phyloP scores from a whole-genome alignment of 2,113 vertebrate species.

The Grammomys surdaster region DNA sequence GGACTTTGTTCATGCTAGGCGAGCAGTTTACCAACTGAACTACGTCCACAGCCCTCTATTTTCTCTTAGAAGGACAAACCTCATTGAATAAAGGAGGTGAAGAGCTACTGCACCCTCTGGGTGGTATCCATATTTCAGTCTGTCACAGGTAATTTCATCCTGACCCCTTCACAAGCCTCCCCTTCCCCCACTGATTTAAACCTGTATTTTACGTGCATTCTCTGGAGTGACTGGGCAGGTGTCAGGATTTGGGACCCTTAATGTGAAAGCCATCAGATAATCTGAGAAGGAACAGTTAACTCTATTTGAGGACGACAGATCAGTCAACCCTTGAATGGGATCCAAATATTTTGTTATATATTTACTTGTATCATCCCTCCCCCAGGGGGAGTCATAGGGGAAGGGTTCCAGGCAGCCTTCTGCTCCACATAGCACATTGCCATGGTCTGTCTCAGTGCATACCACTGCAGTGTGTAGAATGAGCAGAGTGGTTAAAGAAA shows the following conservation, averaged over 20 bases:
- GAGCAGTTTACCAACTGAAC: neutral
- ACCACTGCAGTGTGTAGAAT: neutral
- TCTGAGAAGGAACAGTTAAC: neutral
- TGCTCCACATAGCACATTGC: neutral
- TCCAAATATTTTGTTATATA: neutral
- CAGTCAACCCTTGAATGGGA: neutral
- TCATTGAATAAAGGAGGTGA: neutral
- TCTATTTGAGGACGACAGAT: neutral
- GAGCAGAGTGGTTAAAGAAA: constrained; percentile 8
- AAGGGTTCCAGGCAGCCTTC: neutral
- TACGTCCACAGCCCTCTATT: no score
- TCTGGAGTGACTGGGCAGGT: neutral
- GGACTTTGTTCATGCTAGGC: neutral
- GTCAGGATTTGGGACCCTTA: neutral
- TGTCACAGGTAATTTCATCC: neutral
- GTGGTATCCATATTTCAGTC: neutral
- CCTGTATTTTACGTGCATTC: neutral
- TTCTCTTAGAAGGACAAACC: constrained; percentile 1
- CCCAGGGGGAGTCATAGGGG: neutral
- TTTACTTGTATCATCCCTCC: neutral
- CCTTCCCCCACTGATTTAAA: neutral
- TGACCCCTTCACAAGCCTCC: neutral
- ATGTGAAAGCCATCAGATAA: neutral
- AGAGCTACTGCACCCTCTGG: neutral
- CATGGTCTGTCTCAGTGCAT: neutral